These are phyloP conservation scores for Hanleya hanleyi DNA, from an alignment of 2,888 invertebrate genomes.

Conservation along the genomic window DNA sequence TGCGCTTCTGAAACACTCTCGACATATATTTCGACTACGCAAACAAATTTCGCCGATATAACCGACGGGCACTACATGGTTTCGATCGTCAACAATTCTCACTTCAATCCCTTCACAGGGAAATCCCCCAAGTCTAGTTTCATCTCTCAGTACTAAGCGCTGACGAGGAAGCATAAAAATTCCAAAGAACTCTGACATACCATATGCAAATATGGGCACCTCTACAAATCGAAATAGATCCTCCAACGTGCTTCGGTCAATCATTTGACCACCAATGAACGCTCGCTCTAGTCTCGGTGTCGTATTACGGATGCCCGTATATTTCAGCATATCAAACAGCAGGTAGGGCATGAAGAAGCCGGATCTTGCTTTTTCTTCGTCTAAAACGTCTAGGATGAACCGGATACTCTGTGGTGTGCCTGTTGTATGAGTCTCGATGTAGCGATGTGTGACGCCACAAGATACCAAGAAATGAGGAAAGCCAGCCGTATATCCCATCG, in stretches of 20 bases:
- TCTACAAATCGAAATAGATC: neutral
- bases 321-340: neutral
- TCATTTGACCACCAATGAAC: neutral
- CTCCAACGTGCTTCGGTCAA: neutral
- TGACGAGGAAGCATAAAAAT: too few species aligned
- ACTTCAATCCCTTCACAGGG: neutral
- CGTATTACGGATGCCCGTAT: neutral
- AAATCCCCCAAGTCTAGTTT: neutral
- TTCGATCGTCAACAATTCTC: constrained; percentile 9
- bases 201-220: neutral
- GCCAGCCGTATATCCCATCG: constrained; percentile 9
- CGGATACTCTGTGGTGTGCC: neutral
- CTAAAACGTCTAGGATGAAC: neutral
- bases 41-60: constrained; percentile 13
- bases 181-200: neutral
- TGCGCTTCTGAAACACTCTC: neutral
- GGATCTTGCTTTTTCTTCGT: neutral
- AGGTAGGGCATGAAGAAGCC: constrained; percentile 5
- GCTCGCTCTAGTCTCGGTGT: neutral
- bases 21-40: neutral
- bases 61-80: neutral
- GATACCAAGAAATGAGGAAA: neutral
- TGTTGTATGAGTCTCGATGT: neutral
- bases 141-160: neutral
- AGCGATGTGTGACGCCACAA: neutral